These are phyloP conservation scores for Abrostola tripartita DNA, from an alignment of 2,888 invertebrate species.

Conservation along the genomic window DNA sequence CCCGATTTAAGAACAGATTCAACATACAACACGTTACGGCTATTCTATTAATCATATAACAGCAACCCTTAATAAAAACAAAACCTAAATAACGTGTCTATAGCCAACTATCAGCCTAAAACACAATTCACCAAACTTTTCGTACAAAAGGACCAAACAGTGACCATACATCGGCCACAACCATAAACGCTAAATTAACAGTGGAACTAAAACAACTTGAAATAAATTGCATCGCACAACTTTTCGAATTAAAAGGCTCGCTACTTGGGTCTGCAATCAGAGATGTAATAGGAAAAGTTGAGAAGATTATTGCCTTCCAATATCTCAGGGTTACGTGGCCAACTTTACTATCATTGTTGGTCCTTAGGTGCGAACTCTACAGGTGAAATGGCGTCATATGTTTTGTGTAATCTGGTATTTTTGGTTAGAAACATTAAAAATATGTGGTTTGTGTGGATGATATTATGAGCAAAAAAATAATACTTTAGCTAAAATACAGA, in stretches of 20 bases:
- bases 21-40: too few relatives aligned
- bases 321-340: constrained; percentile 55
- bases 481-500: too few relatives aligned
- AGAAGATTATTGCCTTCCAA: constrained; percentile 66
- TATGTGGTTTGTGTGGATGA: not conserved
- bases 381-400: constrained; percentile 29
- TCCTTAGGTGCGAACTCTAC: constrained; percentile 18
- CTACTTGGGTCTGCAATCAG: constrained; percentile 64
- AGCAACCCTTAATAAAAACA: not conserved
- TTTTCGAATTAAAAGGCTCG: constrained; percentile 70
- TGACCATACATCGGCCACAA: constrained; percentile 28
- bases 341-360: constrained; percentile 23
- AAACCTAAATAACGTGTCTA: not conserved
- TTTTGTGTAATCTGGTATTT: constrained; percentile 7
- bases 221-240: constrained; percentile 67
- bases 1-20: too few relatives aligned
- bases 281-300: constrained; percentile 71
- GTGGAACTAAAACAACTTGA: constrained; percentile 51
- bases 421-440: not conserved
- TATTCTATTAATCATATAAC: not conserved
- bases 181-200: constrained; percentile 53
- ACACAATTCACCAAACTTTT: not conserved
- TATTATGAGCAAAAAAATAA: too few relatives aligned
- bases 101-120: not conserved
- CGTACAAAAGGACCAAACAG: constrained; percentile 5